Percentiles rank a stretch among this genome's conserved stretches.
These are phyloP conservation scores for Pipa parva DNA, from an alignment of 2,113 vertebrate genomes.

Conservation along the genomic window DNA sequence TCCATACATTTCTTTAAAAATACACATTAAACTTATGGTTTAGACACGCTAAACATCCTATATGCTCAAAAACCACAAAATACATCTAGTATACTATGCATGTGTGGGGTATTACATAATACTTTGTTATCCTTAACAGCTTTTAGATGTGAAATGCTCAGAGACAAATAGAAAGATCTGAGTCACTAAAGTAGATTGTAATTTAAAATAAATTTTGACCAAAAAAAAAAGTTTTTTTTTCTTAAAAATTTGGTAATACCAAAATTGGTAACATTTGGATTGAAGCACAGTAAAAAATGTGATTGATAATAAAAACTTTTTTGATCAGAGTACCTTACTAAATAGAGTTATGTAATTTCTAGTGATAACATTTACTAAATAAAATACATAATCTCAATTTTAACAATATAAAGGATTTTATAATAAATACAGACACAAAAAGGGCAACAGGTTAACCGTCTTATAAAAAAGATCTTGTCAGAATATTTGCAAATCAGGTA, in stretches of 20 bases:
- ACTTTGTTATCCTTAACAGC: slow-evolving; percentile 94
- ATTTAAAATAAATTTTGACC: slow-evolving; percentile 77
- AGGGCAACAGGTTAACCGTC: background rate
- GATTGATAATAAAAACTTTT: slow-evolving; percentile 58
- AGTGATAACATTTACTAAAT: slow-evolving; percentile 58
- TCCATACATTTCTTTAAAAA: slow-evolving; percentile 84
- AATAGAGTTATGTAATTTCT: slow-evolving; percentile 41
- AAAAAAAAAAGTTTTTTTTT: slow-evolving; percentile 72
- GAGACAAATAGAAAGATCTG: slow-evolving; percentile 78
- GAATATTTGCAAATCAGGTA: background rate
- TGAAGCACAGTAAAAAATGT: slow-evolving; percentile 63
- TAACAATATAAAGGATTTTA: slow-evolving; percentile 71
- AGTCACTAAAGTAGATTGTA: slow-evolving; percentile 87
- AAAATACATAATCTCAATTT: slow-evolving; percentile 59
- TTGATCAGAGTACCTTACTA: slow-evolving; percentile 65
- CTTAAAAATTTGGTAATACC: slow-evolving; percentile 69
- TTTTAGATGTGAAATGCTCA: slow-evolving; percentile 75
- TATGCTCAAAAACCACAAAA: slow-evolving; percentile 99
- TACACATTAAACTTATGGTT: slow-evolving; percentile 81
- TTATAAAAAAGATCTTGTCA: background rate
- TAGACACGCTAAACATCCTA: slow-evolving; percentile 80
- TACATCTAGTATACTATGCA: slow-evolving; percentile 97
- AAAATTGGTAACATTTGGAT: slow-evolving; percentile 61
- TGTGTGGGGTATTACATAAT: slow-evolving; percentile 85
- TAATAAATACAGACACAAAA: slow-evolving; percentile 76